These are phyloP conservation scores for Arvicanthis niloticus DNA, from an alignment of 2,113 vertebrate species.

Conservation along the genomic window DNA sequence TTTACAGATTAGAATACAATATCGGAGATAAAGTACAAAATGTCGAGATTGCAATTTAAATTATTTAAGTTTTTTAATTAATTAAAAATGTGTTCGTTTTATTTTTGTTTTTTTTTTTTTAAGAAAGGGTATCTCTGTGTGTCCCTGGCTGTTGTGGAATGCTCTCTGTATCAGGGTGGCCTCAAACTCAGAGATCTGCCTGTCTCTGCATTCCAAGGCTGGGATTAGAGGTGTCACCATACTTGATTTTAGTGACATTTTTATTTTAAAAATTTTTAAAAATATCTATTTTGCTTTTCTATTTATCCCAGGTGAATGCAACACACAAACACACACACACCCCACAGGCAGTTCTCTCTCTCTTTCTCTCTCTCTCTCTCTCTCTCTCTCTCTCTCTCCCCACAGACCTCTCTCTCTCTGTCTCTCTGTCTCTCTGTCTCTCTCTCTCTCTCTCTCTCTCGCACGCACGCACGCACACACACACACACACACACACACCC, in stretches of 20 bases:
- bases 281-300: neutral
- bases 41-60: neutral
- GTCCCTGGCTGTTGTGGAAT: neutral
- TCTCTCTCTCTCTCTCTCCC: too few species aligned
- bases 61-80: neutral
- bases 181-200: neutral
- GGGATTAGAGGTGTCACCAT: neutral
- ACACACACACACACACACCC: neutral
- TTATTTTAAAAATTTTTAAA: neutral
- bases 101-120: neutral
- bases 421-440: too few species aligned
- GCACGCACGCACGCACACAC: neutral
- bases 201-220: neutral
- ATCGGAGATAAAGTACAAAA: neutral
- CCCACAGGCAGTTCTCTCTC: too few species aligned
- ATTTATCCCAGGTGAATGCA: neutral
- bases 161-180: neutral
- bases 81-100: neutral
- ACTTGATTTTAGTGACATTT: neutral
- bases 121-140: neutral
- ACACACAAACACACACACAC: neutral
- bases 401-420: too few species aligned
- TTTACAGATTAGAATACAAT: constrained; percentile 13
- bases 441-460: too few species aligned
- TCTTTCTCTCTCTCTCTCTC: too few species aligned